Base-by-base conservation (phyloP, 2,797 vertebrate species). In the Alfaro cultratus region DNA sequence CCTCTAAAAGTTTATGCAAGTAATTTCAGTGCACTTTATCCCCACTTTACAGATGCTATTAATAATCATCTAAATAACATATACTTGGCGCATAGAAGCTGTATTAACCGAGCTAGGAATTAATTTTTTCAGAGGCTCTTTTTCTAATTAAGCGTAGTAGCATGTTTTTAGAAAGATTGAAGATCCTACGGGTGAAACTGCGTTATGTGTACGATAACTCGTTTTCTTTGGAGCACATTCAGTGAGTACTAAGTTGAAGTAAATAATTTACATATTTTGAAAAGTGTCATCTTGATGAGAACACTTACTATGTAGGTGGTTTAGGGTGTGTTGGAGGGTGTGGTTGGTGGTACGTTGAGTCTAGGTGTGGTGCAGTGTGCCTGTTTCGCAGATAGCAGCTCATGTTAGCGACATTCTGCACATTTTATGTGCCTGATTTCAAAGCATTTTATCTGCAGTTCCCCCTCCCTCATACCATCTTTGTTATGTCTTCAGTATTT, bases 401-500 rank as follows among this genome's bases (percentile, higher is more conserved):
- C 62, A 36, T 45, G 16, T 46, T 64, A 64, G 73, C 83, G 46
- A 53, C 78, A 49, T 84, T 55, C 75, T 85, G 77, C 73, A 85
- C 73, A 73, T 86, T 88, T 82, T 81, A 57, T 62, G 49, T 36
- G 67, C 80, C 82, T 89, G 90, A 90, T 90, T 86, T 92, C 68
- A 62, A 78, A 43, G 80, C 60, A 21, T 78, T 79, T 90, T 91
- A 93, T 92, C 81, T 86, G 74, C 86, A 90, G 86, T 93, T 93
- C 91, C 89, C 82, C 41, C 39, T 77, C 74, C 84, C 80, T 46
- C 75, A 73, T 23, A 68, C 11, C 64, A 70, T 70, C 67, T 13
- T 26, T 39, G 21, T 68, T 26, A 26, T 15, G 3, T 70, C 11
- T 26, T 43, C 5, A 23, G 0, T 67, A 11, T 67, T 23, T 51